A percentile compares a stretch with the other conserved stretches of the same genome.
phyloP scores from a whole-genome alignment of 2,113 vertebrate species.

The Gobius niger region DNA sequence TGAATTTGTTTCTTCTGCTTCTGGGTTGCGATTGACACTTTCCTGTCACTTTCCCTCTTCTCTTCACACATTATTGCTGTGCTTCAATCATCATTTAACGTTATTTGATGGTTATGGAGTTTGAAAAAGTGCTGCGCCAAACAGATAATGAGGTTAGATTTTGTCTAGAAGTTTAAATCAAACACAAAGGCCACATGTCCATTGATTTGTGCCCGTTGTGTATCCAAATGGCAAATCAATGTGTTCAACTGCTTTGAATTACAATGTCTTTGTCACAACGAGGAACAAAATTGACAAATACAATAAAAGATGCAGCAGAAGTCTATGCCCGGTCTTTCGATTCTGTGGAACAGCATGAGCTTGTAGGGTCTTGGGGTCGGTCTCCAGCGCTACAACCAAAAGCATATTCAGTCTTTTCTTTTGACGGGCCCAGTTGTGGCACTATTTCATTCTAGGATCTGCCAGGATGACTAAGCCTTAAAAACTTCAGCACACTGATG shows the following conservation, averaged over 20 bases:
- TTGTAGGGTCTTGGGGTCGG: too few species aligned
- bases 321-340: background rate
- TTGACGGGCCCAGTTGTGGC: too few species aligned
- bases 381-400: too few species aligned
- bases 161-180: slow-evolving; percentile 18
- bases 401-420: too few species aligned
- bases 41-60: background rate
- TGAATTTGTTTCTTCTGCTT: too few species aligned
- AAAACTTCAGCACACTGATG: too few species aligned
- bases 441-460: too few species aligned
- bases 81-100: background rate
- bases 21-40: background rate
- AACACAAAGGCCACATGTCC: slow-evolving; percentile 38
- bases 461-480: too few species aligned
- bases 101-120: background rate
- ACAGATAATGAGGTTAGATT: slow-evolving; percentile 23
- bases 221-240: slow-evolving; percentile 52
- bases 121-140: background rate
- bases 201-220: slow-evolving; percentile 44
- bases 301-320: background rate
- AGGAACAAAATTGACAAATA: background rate
- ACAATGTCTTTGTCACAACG: slow-evolving; percentile 21
- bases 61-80: background rate
- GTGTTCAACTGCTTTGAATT: slow-evolving; percentile 25
- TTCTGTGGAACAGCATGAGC: background rate